Conservation (phyloP, 2,113 vertebrate species). For the Larimichthys polyactis region DNA sequence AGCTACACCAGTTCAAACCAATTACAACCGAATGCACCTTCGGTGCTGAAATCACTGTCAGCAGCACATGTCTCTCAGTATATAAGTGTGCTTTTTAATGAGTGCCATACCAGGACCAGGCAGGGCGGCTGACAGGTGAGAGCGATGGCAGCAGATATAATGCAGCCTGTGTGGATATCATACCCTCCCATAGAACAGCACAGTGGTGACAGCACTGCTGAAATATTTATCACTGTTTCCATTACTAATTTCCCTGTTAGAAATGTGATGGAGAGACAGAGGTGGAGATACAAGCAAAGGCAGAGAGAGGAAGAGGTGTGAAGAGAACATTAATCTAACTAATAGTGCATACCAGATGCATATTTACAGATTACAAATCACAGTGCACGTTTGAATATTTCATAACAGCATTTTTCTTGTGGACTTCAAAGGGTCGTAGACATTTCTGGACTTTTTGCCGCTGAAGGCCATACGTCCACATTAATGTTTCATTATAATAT, state of each 20-base stretch:
- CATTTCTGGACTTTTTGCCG: too few species aligned
- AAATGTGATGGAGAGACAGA: constrained; percentile 6
- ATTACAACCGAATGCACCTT: not conserved
- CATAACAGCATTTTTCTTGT: not conserved
- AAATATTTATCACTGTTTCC: constrained; percentile 68
- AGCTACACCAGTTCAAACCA: not conserved
- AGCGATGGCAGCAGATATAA: constrained; percentile 21
- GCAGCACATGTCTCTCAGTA: too few species aligned
- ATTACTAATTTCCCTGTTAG: constrained; percentile 51
- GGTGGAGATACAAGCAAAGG: not conserved
- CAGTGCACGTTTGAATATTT: not conserved
- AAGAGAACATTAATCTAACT: not conserved
- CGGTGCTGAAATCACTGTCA: not conserved
- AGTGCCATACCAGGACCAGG: not conserved
- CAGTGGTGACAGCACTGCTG: constrained; percentile 26
- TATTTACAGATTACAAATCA: not conserved
- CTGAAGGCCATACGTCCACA: too few species aligned
- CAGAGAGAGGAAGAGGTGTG: not conserved
- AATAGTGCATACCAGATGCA: not conserved
- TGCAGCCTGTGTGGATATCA: not conserved
- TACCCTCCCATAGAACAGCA: not conserved
- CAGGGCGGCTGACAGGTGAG: not conserved
- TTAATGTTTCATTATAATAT: too few species aligned
- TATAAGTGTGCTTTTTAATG: not conserved
- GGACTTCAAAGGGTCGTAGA: too few species aligned